phyloP scores from a whole-genome alignment of 2,888 invertebrate species.

The Timema podura region DNA sequence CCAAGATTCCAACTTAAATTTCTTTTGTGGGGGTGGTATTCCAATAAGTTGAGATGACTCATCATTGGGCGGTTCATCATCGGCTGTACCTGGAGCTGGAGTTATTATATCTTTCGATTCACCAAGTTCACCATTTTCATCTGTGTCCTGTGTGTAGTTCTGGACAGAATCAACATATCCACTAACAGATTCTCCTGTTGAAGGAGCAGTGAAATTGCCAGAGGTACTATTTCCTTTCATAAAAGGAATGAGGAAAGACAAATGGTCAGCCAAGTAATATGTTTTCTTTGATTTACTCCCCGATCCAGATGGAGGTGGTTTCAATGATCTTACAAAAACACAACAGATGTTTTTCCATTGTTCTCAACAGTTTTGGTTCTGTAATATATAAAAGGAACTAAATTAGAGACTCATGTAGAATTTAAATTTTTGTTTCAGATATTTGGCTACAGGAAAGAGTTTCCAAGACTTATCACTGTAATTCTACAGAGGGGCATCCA shows the following conservation, averaged over 20 bases:
- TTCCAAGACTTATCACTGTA: conserved; percentile 5
- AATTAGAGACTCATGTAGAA: background rate
- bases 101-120: background rate
- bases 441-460: background rate
- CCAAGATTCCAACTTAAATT: background rate
- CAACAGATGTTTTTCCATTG: background rate
- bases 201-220: background rate
- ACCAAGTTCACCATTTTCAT: background rate
- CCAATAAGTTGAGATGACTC: background rate
- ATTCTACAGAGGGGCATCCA: conserved; percentile 12
- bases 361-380: background rate
- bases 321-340: conserved; percentile 3
- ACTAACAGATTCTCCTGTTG: background rate
- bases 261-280: conserved; percentile 5
- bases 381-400: background rate
- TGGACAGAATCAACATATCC: background rate
- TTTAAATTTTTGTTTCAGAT: background rate
- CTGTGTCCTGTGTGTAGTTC: background rate
- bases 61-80: background rate
- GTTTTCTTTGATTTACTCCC: conserved; percentile 1
- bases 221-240: conserved; percentile 4
- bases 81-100: background rate
- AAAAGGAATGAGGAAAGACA: conserved; percentile 5
- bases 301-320: background rate
- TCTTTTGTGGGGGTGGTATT: background rate